phyloP scores from a whole-genome alignment of 1,140 invertebrate genomes.

The Lordiphosa clarofinis region DNA sequence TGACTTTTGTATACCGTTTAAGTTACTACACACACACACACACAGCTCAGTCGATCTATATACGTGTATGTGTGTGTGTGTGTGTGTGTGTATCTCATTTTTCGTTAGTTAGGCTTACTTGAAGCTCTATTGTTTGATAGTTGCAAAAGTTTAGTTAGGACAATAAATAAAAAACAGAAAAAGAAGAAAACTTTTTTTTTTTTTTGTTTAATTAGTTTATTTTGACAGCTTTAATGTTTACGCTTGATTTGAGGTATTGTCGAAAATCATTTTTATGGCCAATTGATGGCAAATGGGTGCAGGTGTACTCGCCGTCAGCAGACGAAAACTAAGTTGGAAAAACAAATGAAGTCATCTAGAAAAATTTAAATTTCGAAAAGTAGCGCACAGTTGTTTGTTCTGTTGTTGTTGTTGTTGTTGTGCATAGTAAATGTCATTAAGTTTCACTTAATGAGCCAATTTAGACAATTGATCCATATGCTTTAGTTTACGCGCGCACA shows the following conservation, averaged over 20 bases:
- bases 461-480: constrained; percentile 76
- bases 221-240: constrained; percentile 30
- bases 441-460: constrained; percentile 76
- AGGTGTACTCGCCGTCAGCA: neutral
- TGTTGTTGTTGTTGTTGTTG: constrained; percentile 26
- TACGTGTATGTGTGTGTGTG: too few species aligned
- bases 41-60: constrained; percentile 11
- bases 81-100: constrained; percentile 32
- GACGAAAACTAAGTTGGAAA: neutral
- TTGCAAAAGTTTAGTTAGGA: constrained; percentile 27
- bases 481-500: constrained; percentile 65
- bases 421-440: constrained; percentile 76
- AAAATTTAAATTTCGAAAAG: constrained; percentile 8
- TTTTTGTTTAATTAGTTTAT: constrained; percentile 43
- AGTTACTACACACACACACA: constrained; percentile 32
- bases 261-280: constrained; percentile 3
- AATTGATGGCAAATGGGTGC: neutral
- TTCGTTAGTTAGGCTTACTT: constrained; percentile 53
- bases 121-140: constrained; percentile 29
- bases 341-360: constrained; percentile 17
- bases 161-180: constrained; percentile 11
- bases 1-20: constrained; percentile 72
- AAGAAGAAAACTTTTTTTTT: too few species aligned
- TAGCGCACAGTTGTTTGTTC: constrained; percentile 20
- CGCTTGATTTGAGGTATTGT: constrained; percentile 10